Conservation (phyloP, 2,888 invertebrate species). For the Hybos culiciformis region DNA sequence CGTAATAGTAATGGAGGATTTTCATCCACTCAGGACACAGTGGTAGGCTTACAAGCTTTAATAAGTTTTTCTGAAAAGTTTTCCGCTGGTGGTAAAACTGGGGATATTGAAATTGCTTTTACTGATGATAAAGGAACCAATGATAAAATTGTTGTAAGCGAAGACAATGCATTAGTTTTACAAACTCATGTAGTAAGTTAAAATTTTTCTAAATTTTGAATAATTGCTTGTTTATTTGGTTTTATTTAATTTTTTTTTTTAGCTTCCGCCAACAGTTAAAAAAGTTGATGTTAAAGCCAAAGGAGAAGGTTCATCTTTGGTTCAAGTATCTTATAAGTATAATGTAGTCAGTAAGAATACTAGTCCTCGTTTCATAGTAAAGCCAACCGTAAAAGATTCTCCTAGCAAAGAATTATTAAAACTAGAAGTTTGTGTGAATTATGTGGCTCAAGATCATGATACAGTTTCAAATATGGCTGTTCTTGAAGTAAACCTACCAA, state of each 20-base stretch:
- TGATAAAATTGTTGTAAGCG: constrained; percentile 40
- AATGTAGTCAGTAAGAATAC: constrained; percentile 77
- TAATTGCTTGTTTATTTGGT: background rate
- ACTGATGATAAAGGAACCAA: constrained; percentile 16
- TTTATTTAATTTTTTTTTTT: no score
- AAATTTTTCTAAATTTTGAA: background rate
- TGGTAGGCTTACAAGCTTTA: constrained; percentile 57
- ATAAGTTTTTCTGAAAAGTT: constrained; percentile 50
- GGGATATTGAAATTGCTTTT: constrained; percentile 24
- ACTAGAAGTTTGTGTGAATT: constrained; percentile 70
- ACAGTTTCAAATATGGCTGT: constrained; percentile 69
- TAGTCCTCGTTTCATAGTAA: constrained; percentile 74
- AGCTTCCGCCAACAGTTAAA: constrained; percentile 36
- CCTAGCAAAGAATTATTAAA: constrained; percentile 66
- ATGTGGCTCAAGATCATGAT: constrained; percentile 21
- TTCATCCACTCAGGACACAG: constrained; percentile 64
- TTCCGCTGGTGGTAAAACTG: constrained; percentile 27
- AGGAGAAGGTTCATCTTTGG: constrained; percentile 65
- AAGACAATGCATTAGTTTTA: constrained; percentile 65
- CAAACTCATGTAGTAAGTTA: constrained; percentile 59
- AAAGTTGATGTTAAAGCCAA: constrained; percentile 59
- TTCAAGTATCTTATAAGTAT: constrained; percentile 67
- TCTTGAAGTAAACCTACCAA: constrained; percentile 77
- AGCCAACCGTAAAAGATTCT: constrained; percentile 71
- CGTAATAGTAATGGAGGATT: constrained; percentile 57